These are phyloP conservation scores for Thalpophila matura DNA, from an alignment of 2,888 invertebrate genomes.

Conservation along the genomic window DNA sequence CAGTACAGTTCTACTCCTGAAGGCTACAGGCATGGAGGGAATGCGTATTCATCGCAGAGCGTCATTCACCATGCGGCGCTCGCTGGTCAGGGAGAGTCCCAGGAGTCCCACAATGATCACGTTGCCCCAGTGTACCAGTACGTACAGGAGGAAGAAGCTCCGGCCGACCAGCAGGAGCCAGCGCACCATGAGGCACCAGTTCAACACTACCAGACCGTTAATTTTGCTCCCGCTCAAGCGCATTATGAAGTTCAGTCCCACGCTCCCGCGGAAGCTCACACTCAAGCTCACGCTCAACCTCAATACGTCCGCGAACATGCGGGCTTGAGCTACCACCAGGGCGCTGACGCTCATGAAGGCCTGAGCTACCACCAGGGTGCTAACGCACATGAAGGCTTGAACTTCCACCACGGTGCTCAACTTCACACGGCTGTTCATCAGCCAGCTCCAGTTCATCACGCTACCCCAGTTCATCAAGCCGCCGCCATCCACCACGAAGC, in stretches of 20 bases:
- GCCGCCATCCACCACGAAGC: conserved; percentile 16
- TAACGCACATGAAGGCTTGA: conserved; percentile 37
- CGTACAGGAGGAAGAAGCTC: conserved; percentile 67
- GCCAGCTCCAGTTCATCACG: conserved; percentile 15
- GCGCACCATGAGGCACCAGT: conserved; percentile 48
- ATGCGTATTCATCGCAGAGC: conserved; percentile 77
- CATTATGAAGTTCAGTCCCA: conserved; percentile 66
- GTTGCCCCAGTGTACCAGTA: conserved; percentile 77
- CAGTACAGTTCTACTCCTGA: conserved; percentile 56
- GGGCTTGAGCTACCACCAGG: conserved; percentile 49
- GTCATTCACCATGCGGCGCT: conserved; percentile 73
- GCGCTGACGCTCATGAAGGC: conserved; percentile 43
- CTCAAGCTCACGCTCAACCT: conserved; percentile 30
- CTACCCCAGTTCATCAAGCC: conserved; percentile 21
- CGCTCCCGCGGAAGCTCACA: conserved; percentile 17
- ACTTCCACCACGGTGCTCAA: conserved; percentile 44
- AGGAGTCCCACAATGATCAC: conserved; percentile 71
- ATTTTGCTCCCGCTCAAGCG: conserved; percentile 60
- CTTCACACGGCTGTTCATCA: conserved; percentile 34
- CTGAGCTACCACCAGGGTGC: conserved; percentile 48
- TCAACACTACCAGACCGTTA: conserved; percentile 60
- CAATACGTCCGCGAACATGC: conserved; percentile 57
- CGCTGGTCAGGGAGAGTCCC: conserved; percentile 71
- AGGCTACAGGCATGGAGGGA: conserved; percentile 62
- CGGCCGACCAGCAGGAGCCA: conserved; percentile 49